These are phyloP conservation scores for Helicoverpa zea DNA, from an alignment of 1,140 invertebrate species.

Conservation along the genomic window DNA sequence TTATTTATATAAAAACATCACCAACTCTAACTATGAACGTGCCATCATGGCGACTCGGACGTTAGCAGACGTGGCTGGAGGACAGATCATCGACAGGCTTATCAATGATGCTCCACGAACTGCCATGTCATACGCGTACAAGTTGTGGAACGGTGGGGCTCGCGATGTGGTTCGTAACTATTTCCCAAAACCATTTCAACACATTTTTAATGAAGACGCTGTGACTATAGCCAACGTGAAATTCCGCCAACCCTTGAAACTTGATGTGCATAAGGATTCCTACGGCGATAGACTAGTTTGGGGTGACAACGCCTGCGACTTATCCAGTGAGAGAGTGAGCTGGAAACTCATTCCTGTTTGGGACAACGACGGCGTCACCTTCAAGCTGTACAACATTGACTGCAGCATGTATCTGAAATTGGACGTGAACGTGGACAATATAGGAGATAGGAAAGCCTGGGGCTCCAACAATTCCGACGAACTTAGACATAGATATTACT, in stretches of 20 bases:
- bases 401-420: slow-evolving; percentile 54
- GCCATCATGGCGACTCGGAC: slow-evolving; percentile 43
- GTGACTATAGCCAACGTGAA: slow-evolving; percentile 56
- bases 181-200: slow-evolving; percentile 55
- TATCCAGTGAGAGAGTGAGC: slow-evolving; percentile 39
- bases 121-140: slow-evolving; percentile 52
- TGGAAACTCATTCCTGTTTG: slow-evolving; percentile 58
- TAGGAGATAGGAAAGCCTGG: slow-evolving; percentile 45
- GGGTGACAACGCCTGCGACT: slow-evolving; percentile 48
- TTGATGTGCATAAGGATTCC: slow-evolving; percentile 44
- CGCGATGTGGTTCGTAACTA: slow-evolving; percentile 49
- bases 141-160: slow-evolving; percentile 52
- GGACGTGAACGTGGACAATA: slow-evolving; percentile 32
- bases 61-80: slow-evolving; percentile 27
- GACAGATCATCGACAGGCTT: slow-evolving; percentile 41
- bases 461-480: slow-evolving; percentile 37
- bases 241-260: slow-evolving; percentile 51
- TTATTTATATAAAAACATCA: slow-evolving; percentile 43
- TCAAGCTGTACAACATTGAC: slow-evolving; percentile 56
- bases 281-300: slow-evolving; percentile 50
- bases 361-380: slow-evolving; percentile 48
- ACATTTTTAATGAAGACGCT: slow-evolving; percentile 50
- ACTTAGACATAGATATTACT: slow-evolving; percentile 42
- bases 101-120: slow-evolving; percentile 48
- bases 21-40: slow-evolving; percentile 35